Base-by-base conservation (phyloP, 2,113 vertebrate genomes). In the Noctilio leporinus region DNA sequence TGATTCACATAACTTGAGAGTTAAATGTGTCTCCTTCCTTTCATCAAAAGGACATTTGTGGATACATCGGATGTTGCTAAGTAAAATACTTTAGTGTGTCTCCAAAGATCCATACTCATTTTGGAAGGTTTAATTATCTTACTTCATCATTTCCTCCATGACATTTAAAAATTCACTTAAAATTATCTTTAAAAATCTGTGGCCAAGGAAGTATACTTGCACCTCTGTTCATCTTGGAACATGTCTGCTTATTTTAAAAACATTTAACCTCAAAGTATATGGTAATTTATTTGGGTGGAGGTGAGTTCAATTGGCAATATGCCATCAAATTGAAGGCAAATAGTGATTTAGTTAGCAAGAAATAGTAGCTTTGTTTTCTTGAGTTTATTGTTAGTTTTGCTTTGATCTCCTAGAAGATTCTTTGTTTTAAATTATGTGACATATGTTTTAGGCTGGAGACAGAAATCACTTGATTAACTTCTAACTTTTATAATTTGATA, bases 1-100 rank as follows among this genome's bases (percentile, higher is more conserved):
- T 87, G 89, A 93, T 85, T 94, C 43, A 43, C 59, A 30, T 70
- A 95, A 14, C 64, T 94, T 62, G 22, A 70, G 78, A 94, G 26
- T 86, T 92, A 87, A 90, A 57, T 87, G 7, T 49, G 70, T 94
- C 7, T 80, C 7, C 16, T 73, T 81, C 1, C 26, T 93, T 86
- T 82, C 45, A 93, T 90, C 72, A 64, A 67, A 81, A 55, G 4
- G 28, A 80, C 20, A 92, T 95, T 49, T 59, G 35, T 51, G 59
- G 40, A 73, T 84, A 57, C 26, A 87, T 24, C 35, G n/a, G 24
- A 73, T 92, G 26, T 33, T 22, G 33, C 19, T 57, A 80, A 93
- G 47, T 20, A 35, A 96, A 89, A 19, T 10, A 78, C 0, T 93
- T 93, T 14, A 33, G 5, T 87, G 15, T 0, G 22, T 28, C 35